These are phyloP conservation scores for Brachionus asplanchnoidis DNA, from an alignment of 1,140 invertebrate genomes.

Conservation along the genomic window DNA sequence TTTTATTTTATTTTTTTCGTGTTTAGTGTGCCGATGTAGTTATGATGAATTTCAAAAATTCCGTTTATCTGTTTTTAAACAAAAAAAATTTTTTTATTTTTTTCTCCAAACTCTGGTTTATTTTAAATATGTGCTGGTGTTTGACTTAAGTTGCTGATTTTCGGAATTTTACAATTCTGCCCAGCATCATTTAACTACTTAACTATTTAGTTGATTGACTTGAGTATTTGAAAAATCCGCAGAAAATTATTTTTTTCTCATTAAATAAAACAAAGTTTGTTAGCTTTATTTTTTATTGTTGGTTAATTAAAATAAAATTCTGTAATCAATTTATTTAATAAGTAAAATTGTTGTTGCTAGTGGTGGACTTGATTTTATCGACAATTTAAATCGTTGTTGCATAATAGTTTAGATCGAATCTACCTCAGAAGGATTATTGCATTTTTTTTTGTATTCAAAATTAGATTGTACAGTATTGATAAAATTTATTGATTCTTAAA, in stretches of 20 bases:
- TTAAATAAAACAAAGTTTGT: background rate
- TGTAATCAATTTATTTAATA: background rate
- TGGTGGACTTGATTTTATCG: background rate
- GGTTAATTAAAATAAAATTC: background rate
- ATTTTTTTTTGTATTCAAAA: background rate
- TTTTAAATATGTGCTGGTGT: background rate
- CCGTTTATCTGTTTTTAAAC: background rate
- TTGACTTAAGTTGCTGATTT: conserved; percentile 1
- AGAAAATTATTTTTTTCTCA: background rate
- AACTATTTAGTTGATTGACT: background rate
- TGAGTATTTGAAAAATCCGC: background rate
- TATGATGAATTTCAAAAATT: background rate
- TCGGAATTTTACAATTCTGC: background rate
- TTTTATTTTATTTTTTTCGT: background rate
- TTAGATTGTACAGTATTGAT: background rate
- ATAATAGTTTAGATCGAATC: background rate
- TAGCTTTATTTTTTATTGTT: background rate
- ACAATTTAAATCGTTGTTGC: background rate
- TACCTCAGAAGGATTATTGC: background rate
- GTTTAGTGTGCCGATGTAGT: no score
- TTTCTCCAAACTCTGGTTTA: background rate
- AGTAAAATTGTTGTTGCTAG: background rate
- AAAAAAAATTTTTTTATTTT: background rate
- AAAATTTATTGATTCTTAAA: background rate
- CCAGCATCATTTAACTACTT: background rate